Percentiles rank a stretch among this genome's conserved stretches.
Evolutionary conservation across 2,888 invertebrate genomes (phyloP).

Genomic region (Eumacrocentrus americanus): DNA sequence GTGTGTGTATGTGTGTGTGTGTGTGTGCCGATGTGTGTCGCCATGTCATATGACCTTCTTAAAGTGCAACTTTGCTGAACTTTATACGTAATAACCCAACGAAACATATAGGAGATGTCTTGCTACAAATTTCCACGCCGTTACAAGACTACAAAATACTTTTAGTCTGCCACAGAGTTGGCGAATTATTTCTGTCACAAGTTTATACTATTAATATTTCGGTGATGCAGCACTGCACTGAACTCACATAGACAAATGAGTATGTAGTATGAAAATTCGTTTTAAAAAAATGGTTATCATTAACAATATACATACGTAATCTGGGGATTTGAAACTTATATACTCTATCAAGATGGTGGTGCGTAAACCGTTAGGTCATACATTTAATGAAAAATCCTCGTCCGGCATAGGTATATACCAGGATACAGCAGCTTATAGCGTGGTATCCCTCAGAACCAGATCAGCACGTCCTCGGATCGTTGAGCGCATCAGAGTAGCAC

Average conservation of each 20-base stretch:
- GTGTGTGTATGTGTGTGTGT: background rate
- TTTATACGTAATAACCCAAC: background rate
- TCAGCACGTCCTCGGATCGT: constrained; percentile 9
- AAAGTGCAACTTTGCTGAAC: constrained; percentile 5
- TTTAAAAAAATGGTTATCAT: too few species aligned
- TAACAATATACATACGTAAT: too few species aligned
- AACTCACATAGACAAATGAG: too few species aligned
- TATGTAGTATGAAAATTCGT: too few species aligned
- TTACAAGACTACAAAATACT: constrained; percentile 3
- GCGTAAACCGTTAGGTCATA: constrained; percentile 16
- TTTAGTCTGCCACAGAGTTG: too few species aligned
- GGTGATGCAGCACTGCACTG: too few species aligned
- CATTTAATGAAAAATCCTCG: constrained; percentile 19
- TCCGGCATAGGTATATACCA: constrained; percentile 7
- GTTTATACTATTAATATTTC: too few species aligned
- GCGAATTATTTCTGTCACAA: too few species aligned
- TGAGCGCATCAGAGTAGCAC: constrained; percentile 5
- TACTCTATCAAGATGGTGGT: too few species aligned
- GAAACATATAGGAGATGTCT: background rate
- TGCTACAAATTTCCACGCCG: constrained; percentile 1
- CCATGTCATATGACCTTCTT: background rate
- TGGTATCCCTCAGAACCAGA: constrained; percentile 22
- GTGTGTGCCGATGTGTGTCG: constrained; percentile 6
- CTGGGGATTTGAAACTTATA: too few species aligned
- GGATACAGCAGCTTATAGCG: constrained; percentile 16